These are phyloP conservation scores for Trichonephila clavata DNA, from an alignment of 1,140 invertebrate genomes.

Conservation along the genomic window DNA sequence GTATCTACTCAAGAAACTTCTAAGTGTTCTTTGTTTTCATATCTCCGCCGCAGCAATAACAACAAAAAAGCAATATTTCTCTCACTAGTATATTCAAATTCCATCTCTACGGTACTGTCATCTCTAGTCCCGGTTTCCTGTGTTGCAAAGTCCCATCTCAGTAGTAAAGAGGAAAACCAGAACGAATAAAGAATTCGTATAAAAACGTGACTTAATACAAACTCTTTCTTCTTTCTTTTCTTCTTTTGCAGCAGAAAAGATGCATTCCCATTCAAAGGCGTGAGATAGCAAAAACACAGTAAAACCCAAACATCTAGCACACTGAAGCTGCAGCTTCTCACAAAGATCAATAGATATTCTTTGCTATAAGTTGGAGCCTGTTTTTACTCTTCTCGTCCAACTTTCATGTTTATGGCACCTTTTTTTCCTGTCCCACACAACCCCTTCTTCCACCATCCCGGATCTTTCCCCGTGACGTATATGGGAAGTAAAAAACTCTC, in stretches of 20 bases:
- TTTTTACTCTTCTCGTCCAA: conserved; percentile 22
- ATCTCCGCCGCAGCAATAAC: not conserved
- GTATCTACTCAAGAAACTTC: not conserved
- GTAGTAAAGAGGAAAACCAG: conserved; percentile 16
- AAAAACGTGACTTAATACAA: conserved; percentile 59
- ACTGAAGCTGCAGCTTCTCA: not conserved
- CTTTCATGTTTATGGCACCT: conserved; percentile 56
- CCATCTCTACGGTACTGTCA: conserved; percentile 5
- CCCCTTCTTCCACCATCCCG: not conserved
- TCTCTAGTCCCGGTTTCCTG: not conserved
- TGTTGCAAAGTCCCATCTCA: conserved; percentile 5
- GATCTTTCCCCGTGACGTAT: not conserved
- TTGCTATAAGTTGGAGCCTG: conserved; percentile 1
- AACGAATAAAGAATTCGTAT: conserved; percentile 54
- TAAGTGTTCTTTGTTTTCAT: not conserved
- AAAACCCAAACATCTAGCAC: not conserved
- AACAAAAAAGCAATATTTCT: not conserved
- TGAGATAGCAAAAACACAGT: conserved; percentile 29
- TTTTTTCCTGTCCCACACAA: not conserved
- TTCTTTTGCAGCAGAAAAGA: conserved; percentile 1
- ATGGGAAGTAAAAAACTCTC: conserved; percentile 41
- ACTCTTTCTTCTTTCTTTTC: too few relatives aligned
- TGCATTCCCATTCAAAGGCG: conserved; percentile 40
- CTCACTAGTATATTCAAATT: conserved; percentile 19
- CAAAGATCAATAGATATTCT: conserved; percentile 54